These are phyloP conservation scores for Otolemur garnettii DNA, from an alignment of 2,113 vertebrate species.

Conservation along the genomic window DNA sequence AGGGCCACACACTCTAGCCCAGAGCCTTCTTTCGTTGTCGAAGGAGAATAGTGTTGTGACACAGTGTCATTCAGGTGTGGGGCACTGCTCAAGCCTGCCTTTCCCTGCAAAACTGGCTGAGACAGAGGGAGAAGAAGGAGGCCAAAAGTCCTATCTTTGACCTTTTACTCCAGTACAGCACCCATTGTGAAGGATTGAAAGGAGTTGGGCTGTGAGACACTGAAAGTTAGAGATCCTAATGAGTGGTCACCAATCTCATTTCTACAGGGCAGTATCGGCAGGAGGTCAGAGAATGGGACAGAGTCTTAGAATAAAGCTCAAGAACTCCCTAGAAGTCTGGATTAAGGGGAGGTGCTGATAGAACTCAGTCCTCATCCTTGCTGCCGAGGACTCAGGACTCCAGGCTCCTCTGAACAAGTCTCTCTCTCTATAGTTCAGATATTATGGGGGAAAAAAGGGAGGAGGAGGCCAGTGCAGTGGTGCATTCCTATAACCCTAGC, in stretches of 20 bases:
- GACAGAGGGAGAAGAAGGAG: not conserved
- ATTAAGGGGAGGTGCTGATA: not conserved
- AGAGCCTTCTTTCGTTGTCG: not conserved
- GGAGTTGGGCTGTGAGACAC: not conserved
- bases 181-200: rapidly evolving
- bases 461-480: not conserved
- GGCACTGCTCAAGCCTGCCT: not conserved
- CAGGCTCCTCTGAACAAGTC: not conserved
- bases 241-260: no score
- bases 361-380: not conserved
- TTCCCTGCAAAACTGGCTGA: not conserved
- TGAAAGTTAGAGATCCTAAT: not conserved
- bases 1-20: rapidly evolving
- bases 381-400: not conserved
- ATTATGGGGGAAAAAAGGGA: not conserved
- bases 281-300: not conserved
- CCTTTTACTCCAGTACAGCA: not conserved
- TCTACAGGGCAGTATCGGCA: not conserved
- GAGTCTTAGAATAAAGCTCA: not conserved
- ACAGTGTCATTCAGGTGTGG: not conserved
- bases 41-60: not conserved
- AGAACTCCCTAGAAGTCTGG: not conserved
- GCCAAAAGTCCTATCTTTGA: not conserved
- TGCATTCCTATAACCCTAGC: no score
- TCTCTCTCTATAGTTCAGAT: not conserved